These are phyloP conservation scores for Pharmacophagus antenor DNA, from an alignment of 2,888 invertebrate species.

Conservation along the genomic window DNA sequence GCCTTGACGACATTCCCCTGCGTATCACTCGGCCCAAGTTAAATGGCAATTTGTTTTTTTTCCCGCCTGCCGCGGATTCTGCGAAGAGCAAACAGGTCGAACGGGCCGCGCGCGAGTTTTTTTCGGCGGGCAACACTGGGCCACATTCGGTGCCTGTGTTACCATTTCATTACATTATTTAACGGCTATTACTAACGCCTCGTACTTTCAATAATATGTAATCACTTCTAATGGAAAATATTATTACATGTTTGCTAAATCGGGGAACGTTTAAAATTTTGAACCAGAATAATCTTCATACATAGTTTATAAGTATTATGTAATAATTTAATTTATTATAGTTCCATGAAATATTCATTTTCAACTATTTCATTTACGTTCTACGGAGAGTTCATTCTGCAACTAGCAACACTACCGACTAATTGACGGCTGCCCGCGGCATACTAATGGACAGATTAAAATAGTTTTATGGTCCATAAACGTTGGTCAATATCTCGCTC, in stretches of 20 bases:
- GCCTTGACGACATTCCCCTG: slow-evolving; percentile 71
- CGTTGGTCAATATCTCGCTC: slow-evolving; percentile 44
- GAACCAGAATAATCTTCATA: background rate
- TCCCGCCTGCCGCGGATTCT: slow-evolving; percentile 58
- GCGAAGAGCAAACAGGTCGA: slow-evolving; percentile 72
- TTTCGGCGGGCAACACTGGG: slow-evolving; percentile 60
- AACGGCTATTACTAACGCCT: slow-evolving; percentile 14
- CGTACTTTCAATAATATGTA: background rate
- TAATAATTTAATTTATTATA: no score
- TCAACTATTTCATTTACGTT: slow-evolving; percentile 5
- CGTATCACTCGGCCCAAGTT: slow-evolving; percentile 49
- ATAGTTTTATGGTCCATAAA: slow-evolving; percentile 70
- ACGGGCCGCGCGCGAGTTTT: slow-evolving; percentile 63
- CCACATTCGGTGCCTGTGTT: slow-evolving; percentile 47
- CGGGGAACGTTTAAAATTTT: background rate
- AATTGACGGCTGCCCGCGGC: slow-evolving; percentile 66
- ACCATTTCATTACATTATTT: slow-evolving; percentile 40
- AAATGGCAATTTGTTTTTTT: slow-evolving; percentile 70
- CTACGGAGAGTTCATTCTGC: background rate
- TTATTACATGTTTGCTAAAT: background rate
- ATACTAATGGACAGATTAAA: slow-evolving; percentile 72
- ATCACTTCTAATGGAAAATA: background rate
- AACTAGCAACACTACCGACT: slow-evolving; percentile 42
- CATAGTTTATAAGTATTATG: background rate
- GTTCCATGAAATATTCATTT: no score